Evolutionary conservation across 2,888 invertebrate species (phyloP), one percentile per base, ranked within the genome.

Genomic region (Zeuzera pyrina): DNA sequence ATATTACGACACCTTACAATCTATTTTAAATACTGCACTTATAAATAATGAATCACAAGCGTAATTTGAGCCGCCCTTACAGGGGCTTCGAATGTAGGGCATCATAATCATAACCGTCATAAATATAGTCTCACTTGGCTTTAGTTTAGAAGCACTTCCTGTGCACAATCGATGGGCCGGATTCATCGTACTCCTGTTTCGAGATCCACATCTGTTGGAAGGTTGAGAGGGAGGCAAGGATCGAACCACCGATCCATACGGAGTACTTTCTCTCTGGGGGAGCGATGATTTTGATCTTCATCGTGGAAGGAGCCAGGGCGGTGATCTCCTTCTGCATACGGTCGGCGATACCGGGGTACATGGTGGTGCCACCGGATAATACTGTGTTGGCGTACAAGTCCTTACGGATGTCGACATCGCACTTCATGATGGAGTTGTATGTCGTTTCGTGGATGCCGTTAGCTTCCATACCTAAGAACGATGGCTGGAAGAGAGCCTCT

Each of bases 371-470:
- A 42, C 95, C 95, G 42, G 96, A 96, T 57, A 96, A 85, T 35
- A 97, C 96, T 52, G 94, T 94, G 87, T 95, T 95, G 87, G 95
- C 95, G 85, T 96, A 96, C 85, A 96, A 84, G 85, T 96, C 95
- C 88, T 95, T 94, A 89, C 95, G 91, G 88, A 96, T 96, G 74
- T 95, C 95, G 37, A 96, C 94, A 83, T 96, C 96, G 85, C 96
- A 96, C 88, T 95, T 96, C 96, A 96, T 96, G 89, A 96, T 96
- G 35, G 94, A 94, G 81, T 96, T 95, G 90, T 95, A 97, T 19
- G 92, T 92, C 54, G 93, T 93, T 76, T 94, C 93, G 69, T 94
- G 94, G 73, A 94, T 93, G 49, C 94, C 93, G 58, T 90, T 90
- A 36, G 93, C 91, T 87, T 93, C 92, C 91, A 92, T 91, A 58